Base-by-base conservation (phyloP, 2,888 invertebrate genomes). In the Trichogramma dendrolimi region DNA sequence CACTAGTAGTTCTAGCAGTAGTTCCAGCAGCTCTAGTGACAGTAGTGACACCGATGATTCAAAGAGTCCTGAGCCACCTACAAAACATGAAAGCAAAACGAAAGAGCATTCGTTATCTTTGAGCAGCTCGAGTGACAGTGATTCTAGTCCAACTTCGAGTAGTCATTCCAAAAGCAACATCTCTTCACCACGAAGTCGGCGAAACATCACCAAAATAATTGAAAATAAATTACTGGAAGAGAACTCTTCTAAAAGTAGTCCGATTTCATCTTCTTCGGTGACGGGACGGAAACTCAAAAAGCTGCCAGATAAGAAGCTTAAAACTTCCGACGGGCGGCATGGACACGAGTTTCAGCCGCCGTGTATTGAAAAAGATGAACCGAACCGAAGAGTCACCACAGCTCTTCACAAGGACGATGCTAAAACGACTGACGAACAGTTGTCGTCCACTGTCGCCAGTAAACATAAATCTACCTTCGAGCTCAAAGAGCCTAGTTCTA, bases 271-370 rank as follows among this genome's bases (percentile, higher is more conserved):
- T 63, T 55, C 51, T 53, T 69, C 70, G 68, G 71, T 69, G 72
- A 75, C 74, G 70, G 80, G 79, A 71, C 81, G 81, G 75, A 82
- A 81, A 79, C 79, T 79, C 76, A 85, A 83, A 80, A 87, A 86
- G 85, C 84, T 86, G 84, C 86, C 87, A 79, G 87, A 87, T 81
- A 88, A 87, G 88, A 88, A 88, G 87, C 87, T 87, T 86, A 88
- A 88, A 88, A 87, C 87, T 87, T 87, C 88, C 87, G 88, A 88
- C 85, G 86, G 86, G 87, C 84, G 85, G 84, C 84, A 86, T 85
- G 87, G 85, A 84, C 84, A 82, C 81, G 83, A 86, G 84, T 83
- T 85, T 84, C 83, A 86, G 85, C 83, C 87, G 83, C 83, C 86
- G 84, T 76, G 85, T 88, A 78, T 81, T 90, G 85, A 88, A 83